Conservation (phyloP, 35 echinoderm and acorn worm species). For the Acanthaster planci region DNA sequence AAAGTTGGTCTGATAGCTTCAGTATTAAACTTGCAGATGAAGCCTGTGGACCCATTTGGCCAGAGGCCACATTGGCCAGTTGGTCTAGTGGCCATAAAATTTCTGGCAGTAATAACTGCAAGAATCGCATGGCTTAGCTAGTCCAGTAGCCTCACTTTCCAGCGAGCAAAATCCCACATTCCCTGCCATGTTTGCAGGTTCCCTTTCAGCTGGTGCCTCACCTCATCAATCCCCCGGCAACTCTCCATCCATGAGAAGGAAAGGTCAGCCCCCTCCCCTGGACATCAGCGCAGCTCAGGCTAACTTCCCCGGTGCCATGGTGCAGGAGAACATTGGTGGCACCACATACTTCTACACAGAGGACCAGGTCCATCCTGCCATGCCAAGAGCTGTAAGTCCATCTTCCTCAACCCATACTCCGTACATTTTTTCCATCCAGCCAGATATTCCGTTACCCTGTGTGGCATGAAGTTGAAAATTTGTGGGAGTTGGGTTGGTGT, state of each 20-base stretch:
- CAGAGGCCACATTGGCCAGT: no score
- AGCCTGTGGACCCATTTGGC: no score
- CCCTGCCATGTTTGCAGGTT: conserved; percentile 70
- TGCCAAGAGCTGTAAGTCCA: conserved; percentile 61
- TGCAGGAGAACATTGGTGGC: conserved; percentile 95
- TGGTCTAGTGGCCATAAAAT: no score
- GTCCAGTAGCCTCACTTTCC: no score
- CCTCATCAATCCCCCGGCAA: conserved; percentile 89
- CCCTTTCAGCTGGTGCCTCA: conserved; percentile 88
- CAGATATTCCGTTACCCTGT: no score
- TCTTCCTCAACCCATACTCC: background rate
- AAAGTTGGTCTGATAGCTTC: no score
- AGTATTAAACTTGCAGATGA: no score
- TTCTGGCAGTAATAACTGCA: background rate
- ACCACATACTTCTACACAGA: conserved; percentile 98
- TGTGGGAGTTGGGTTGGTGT: no score
- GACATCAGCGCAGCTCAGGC: conserved; percentile 45
- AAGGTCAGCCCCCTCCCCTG: conserved; percentile 59
- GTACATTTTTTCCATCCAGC: background rate
- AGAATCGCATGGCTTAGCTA: background rate
- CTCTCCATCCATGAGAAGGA: conserved; percentile 71
- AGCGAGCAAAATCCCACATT: no score
- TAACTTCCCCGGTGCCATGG: conserved; percentile 21
- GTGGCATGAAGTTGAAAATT: no score
- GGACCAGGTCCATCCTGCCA: conserved; percentile 56